Percentiles rank a stretch among this genome's conserved stretches.
These are phyloP conservation scores for Cinclus cinclus DNA, from an alignment of 2,113 vertebrate species.

Conservation along the genomic window DNA sequence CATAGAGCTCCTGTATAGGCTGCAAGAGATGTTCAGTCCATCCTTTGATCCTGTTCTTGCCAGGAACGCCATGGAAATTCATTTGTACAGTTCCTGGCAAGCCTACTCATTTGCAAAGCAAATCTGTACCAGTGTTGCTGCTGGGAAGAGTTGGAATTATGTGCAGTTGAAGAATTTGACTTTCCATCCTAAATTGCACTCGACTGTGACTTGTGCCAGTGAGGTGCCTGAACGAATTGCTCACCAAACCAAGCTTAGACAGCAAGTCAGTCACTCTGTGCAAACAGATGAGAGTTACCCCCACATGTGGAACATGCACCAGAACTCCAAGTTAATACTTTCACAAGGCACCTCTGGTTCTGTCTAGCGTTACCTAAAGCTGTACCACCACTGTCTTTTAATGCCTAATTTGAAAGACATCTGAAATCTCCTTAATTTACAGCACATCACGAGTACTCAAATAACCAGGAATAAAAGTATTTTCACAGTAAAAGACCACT, in stretches of 20 bases:
- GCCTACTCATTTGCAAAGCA: conserved; percentile 8
- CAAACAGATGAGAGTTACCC: neutral
- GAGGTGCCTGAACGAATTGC: neutral
- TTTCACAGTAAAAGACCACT: neutral
- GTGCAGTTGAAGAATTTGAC: neutral
- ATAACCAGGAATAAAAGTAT: neutral
- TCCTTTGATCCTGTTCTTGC: neutral
- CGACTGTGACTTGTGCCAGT: neutral
- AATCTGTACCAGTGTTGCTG: neutral
- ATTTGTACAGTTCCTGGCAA: neutral
- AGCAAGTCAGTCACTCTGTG: neutral
- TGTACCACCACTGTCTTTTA: neutral
- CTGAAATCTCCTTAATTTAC: neutral
- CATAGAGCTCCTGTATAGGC: neutral
- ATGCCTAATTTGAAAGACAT: neutral
- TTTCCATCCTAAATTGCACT: neutral
- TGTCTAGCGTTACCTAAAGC: neutral
- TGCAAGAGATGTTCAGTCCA: neutral
- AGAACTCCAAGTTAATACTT: neutral
- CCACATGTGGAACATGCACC: neutral
- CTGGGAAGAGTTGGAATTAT: neutral
- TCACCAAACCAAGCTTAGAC: neutral
- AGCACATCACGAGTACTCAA: neutral
- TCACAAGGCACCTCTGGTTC: neutral
- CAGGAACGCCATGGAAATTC: neutral